Evolutionary conservation across 2,888 invertebrate species (phyloP).

Genomic region (Yponomeuta cagnagella): DNA sequence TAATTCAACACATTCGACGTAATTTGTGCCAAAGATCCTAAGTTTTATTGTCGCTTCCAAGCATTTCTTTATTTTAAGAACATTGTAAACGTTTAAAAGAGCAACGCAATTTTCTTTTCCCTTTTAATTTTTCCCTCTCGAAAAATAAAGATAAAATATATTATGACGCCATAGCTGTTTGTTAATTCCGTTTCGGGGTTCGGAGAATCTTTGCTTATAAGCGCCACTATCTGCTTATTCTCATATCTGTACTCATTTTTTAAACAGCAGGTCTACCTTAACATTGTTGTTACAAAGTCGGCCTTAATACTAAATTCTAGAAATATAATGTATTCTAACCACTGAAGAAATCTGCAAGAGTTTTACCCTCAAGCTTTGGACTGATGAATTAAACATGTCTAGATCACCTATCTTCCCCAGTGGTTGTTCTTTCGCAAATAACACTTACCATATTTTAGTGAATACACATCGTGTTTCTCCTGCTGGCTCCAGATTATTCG

Average conservation of each 20-base stretch:
- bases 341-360: too few species aligned
- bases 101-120: not conserved
- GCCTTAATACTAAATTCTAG: too few species aligned
- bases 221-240: too few species aligned
- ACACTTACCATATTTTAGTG: not conserved
- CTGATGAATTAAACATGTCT: too few species aligned
- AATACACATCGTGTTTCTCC: not conserved
- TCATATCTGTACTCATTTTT: too few species aligned
- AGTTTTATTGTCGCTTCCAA: not conserved
- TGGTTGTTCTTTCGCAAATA: too few species aligned
- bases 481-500: not conserved
- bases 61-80: not conserved
- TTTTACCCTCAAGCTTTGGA: too few species aligned
- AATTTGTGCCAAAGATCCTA: constrained; percentile 4
- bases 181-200: not conserved
- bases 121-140: constrained; percentile 8
- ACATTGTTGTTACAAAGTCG: too few species aligned
- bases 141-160: constrained; percentile 6
- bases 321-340: too few species aligned
- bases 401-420: too few species aligned
- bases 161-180: not conserved
- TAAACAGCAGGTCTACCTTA: too few species aligned
- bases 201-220: too few species aligned
- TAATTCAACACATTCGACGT: not conserved
- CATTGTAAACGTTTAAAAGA: not conserved